A percentile compares a stretch with the other conserved stretches of the same genome.
Evolutionary conservation across 2,888 invertebrate genomes (phyloP).

Genomic region (Anthoptus insignis): DNA sequence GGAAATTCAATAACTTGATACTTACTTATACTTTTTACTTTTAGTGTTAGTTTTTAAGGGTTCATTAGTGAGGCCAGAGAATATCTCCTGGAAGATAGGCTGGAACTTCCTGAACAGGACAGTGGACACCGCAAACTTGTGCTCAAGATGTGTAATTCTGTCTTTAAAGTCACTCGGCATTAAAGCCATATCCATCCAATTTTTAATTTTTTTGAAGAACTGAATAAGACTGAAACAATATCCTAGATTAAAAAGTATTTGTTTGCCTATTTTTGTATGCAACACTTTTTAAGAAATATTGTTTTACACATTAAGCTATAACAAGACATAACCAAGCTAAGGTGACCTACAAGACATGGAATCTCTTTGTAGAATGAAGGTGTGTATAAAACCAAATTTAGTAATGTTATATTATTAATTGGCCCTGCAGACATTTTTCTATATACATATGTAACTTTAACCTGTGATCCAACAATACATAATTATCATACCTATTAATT

Average conservation of each 20-base stretch:
- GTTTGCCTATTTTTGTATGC: no score
- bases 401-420: no score
- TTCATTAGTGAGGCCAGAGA: conserved; percentile 89
- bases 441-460: no score
- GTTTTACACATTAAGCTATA: no score
- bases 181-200: conserved; percentile 98
- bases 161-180: conserved; percentile 94
- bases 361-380: no score
- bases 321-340: no score
- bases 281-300: no score
- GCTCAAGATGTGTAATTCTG: conserved; percentile 94
- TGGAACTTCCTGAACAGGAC: conserved; percentile 97
- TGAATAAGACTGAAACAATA: conserved; percentile 92
- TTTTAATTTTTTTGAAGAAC: conserved; percentile 97
- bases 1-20: conserved; percentile 33
- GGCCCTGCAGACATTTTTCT: no score
- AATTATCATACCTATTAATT: no score
- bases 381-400: no score
- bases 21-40: conserved; percentile 81
- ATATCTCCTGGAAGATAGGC: conserved; percentile 95
- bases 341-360: no score
- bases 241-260: conserved; percentile 4
- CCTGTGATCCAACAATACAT: no score
- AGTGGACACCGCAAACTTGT: conserved; percentile 97
- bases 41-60: conserved; percentile 87